Evolutionary conservation across 1,140 invertebrate species (phyloP).

Genomic region (Bombus vancouverensis): DNA sequence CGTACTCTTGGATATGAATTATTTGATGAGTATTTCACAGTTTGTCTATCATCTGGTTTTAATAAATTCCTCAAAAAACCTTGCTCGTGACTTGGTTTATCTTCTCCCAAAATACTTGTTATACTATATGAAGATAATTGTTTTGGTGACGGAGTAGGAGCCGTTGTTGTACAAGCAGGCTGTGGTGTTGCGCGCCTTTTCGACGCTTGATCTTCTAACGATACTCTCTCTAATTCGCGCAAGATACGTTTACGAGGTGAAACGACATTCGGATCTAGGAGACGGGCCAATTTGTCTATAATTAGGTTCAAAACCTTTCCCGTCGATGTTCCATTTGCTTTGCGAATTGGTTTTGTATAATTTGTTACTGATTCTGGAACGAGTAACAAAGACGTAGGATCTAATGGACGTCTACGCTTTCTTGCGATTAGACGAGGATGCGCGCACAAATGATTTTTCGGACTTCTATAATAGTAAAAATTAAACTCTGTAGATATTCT

Average conservation of each 20-base stretch:
- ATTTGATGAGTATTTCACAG: slow-evolving; percentile 79
- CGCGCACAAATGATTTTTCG: slow-evolving; percentile 76
- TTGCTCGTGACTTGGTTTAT: slow-evolving; percentile 78
- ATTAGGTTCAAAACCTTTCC: slow-evolving; percentile 77
- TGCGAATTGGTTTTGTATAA: slow-evolving; percentile 77
- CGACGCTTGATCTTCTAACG: slow-evolving; percentile 85
- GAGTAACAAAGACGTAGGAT: slow-evolving; percentile 74
- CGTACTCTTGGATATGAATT: slow-evolving; percentile 76
- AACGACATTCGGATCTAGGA: slow-evolving; percentile 83
- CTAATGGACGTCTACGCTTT: slow-evolving; percentile 85
- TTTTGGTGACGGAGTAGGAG: slow-evolving; percentile 79
- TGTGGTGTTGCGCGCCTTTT: slow-evolving; percentile 79
- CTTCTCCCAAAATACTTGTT: slow-evolving; percentile 87
- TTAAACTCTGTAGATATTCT: slow-evolving; percentile 88
- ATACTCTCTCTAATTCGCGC: slow-evolving; percentile 88
- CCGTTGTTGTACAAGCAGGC: slow-evolving; percentile 69
- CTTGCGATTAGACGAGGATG: slow-evolving; percentile 81
- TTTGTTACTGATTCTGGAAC: slow-evolving; percentile 77
- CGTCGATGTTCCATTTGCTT: slow-evolving; percentile 70
- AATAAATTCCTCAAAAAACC: slow-evolving; percentile 81
- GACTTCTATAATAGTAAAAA: slow-evolving; percentile 87
- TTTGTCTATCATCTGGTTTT: slow-evolving; percentile 78
- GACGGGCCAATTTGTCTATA: slow-evolving; percentile 80
- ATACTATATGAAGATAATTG: slow-evolving; percentile 89
- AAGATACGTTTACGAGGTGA: slow-evolving; percentile 89